A percentile compares a stretch with the other conserved stretches of the same genome.
These are phyloP conservation scores for Tenthredo scrophulariae DNA, from an alignment of 2,888 invertebrate species.

Conservation along the genomic window DNA sequence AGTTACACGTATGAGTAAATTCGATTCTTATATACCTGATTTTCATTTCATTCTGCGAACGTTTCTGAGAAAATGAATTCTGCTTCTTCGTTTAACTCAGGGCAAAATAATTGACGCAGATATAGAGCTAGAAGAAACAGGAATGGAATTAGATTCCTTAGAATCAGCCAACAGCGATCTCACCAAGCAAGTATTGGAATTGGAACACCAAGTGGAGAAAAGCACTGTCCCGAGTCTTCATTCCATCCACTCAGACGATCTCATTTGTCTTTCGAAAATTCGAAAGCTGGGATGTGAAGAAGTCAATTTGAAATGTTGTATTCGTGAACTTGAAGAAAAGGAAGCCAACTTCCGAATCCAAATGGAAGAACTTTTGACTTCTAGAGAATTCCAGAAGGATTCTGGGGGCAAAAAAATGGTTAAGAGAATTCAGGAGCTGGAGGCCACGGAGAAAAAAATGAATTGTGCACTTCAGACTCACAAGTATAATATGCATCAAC, in stretches of 20 bases:
- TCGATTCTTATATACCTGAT: neutral
- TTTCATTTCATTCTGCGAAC: neutral
- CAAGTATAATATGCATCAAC: constrained; percentile 55
- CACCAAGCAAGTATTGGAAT: constrained; percentile 59
- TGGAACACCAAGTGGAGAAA: constrained; percentile 63
- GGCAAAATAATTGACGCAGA: constrained; percentile 72
- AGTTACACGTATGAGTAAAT: constrained; percentile 72
- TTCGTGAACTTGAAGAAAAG: constrained; percentile 68
- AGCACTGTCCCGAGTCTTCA: constrained; percentile 64
- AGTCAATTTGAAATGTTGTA: constrained; percentile 66
- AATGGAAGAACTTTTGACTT: constrained; percentile 65
- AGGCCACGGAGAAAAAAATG: constrained; percentile 54
- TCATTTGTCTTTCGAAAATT: constrained; percentile 69
- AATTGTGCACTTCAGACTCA: constrained; percentile 56
- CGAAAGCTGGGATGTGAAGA: constrained; percentile 69
- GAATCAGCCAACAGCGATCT: constrained; percentile 68
- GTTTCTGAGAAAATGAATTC: neutral
- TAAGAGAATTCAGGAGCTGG: constrained; percentile 52
- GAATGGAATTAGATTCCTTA: constrained; percentile 70
- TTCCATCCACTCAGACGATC: constrained; percentile 71
- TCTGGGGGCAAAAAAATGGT: constrained; percentile 56
- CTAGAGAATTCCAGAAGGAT: constrained; percentile 59
- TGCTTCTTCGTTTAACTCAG: constrained; percentile 59
- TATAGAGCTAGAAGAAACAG: constrained; percentile 69
- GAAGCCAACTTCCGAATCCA: constrained; percentile 67